Base-by-base conservation (phyloP, 2,797 vertebrate species). In the Botia almorhae region DNA sequence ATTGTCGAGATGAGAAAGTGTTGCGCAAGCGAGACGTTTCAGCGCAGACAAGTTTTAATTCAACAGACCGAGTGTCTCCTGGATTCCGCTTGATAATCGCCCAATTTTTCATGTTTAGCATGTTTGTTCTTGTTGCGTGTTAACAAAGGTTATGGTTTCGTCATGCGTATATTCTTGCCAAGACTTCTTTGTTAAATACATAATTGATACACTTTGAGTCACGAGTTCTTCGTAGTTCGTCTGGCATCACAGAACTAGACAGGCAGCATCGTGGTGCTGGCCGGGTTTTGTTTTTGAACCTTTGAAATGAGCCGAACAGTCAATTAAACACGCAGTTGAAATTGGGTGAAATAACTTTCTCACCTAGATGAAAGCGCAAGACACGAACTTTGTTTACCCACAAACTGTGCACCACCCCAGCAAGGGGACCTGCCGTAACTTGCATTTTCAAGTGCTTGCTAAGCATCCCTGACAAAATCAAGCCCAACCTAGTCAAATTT, bases 111-210 rank as follows among this genome's bases (percentile, higher is more conserved):
- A n/a, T n/a, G n/a, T n/a, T n/a, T n/a, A n/a, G n/a, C 67, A 78
- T 78, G 76, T 78, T 69, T 78, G 67, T 69, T 78, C 76, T 60
- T 78, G 76, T 39, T 60, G 58, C 1, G 48, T 78, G 65, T 60
- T 60, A 36, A 68, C 33, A 43, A 60, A 69, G 76, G 67, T 69
- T 77, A 69, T 46, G 4, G 13, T 36, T 65, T 46, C 43, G 43
- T 46, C 51, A 33, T 21, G 8, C 7, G 13, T 19, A 60, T 11
- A 64, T 23, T 53, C 36, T 77, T 58, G 64, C 51, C 36, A 77
- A 69, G 74, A 56, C 14, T 76, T 67, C 26, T 33, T 39, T 55
- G 48, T 46, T 60, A 16, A 46, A 53, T 68, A 13, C 1, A n/a
- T 56, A 55, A 55, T 67, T 76, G 21, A 61, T 29, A 61, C 50